Evolutionary conservation across 2,888 invertebrate genomes (phyloP).

Genomic region (Coleophora flavipennella): DNA sequence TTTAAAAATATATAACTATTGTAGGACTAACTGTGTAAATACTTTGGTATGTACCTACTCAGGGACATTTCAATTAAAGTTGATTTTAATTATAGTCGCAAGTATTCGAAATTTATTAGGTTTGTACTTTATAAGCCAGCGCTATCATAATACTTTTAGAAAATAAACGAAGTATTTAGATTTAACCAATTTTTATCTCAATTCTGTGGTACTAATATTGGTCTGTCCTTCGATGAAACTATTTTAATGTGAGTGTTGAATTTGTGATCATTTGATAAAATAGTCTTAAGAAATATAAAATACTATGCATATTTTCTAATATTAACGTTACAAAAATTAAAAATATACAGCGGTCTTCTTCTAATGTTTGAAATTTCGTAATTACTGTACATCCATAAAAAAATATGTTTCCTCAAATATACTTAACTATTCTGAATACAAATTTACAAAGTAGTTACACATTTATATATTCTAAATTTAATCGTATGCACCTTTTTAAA

Average conservation of each 20-base stretch:
- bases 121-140: slow-evolving; percentile 11
- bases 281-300: slow-evolving; percentile 63
- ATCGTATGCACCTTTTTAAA: slow-evolving; percentile 40
- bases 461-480: slow-evolving; percentile 48
- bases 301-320: slow-evolving; percentile 65
- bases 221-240: slow-evolving; percentile 16
- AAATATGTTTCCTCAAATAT: slow-evolving; percentile 24
- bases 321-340: slow-evolving; percentile 52
- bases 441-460: slow-evolving; percentile 41
- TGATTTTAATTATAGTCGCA: slow-evolving; percentile 43
- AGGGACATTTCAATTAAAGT: too few relatives aligned
- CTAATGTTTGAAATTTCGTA: slow-evolving; percentile 50
- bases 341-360: slow-evolving; percentile 50
- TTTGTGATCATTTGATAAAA: slow-evolving; percentile 49
- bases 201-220: slow-evolving; percentile 14
- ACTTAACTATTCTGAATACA: slow-evolving; percentile 42
- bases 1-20: too few relatives aligned
- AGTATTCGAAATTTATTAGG: slow-evolving; percentile 14
- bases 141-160: slow-evolving; percentile 13
- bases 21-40: too few relatives aligned
- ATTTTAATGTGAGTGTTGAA: slow-evolving; percentile 43
- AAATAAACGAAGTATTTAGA: too few relatives aligned
- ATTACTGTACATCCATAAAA: slow-evolving; percentile 36
- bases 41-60: too few relatives aligned
- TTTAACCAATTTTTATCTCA: neutral